Conservation (phyloP, 2,113 vertebrate genomes). For the Accipiter cooperii region DNA sequence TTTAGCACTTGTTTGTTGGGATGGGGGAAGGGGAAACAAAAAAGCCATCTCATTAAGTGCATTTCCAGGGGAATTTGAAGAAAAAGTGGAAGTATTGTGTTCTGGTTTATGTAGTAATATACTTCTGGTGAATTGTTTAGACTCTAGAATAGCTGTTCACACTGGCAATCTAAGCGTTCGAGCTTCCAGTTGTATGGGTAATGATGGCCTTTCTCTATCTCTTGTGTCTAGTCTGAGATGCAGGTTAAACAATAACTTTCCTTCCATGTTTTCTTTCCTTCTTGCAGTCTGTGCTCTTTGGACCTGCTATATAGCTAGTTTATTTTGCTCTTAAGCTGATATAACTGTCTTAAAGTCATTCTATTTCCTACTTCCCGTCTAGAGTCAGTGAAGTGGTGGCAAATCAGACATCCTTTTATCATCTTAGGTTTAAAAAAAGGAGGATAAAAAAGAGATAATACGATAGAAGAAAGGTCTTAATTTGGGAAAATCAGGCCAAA, state of each 20-base stretch:
- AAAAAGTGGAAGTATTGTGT: neutral
- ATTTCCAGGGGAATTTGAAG: neutral
- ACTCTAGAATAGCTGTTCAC: neutral
- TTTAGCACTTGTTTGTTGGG: neutral
- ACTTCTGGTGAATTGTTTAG: neutral
- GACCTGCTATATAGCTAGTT: neutral
- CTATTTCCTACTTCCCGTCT: neutral
- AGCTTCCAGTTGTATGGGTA: rapidly evolving
- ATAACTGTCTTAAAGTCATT: neutral
- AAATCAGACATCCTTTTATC: neutral
- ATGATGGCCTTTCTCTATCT: neutral
- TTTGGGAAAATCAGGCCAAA: neutral
- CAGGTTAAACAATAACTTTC: conserved; percentile 43
- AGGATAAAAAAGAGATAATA: neutral
- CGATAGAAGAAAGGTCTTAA: neutral
- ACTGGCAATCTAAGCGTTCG: neutral
- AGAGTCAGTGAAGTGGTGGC: neutral
- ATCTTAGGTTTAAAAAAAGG: neutral
- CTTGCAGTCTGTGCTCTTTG: neutral
- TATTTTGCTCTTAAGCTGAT: neutral
- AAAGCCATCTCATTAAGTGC: neutral
- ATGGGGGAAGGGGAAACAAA: neutral
- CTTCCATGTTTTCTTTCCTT: neutral
- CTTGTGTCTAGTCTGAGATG: neutral
- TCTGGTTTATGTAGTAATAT: neutral